A percentile compares a stretch with the other conserved stretches of the same genome.
These are phyloP conservation scores for Cettia cetti DNA, from an alignment of 2,113 vertebrate species.

Conservation along the genomic window DNA sequence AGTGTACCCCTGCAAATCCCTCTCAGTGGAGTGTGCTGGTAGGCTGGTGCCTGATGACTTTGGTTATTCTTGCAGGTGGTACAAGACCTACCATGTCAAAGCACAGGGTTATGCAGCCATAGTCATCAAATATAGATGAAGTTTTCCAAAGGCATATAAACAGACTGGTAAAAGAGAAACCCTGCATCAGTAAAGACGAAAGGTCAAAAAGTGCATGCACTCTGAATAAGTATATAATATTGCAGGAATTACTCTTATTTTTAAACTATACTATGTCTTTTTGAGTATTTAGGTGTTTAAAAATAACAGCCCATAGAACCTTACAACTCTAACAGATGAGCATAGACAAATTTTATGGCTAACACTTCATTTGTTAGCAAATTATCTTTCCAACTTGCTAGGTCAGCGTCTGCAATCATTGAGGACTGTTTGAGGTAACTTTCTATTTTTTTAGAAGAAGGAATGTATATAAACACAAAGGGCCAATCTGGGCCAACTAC, in stretches of 20 bases:
- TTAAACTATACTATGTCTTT: not conserved
- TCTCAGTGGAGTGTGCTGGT: not conserved
- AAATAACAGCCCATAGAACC: not conserved
- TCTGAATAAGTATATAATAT: not conserved
- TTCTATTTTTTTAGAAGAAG: not conserved
- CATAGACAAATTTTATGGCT: not conserved
- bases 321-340: not conserved
- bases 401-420: not conserved
- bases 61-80: not conserved
- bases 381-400: not conserved
- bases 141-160: not conserved
- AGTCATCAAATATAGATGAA: not conserved
- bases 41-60: not conserved
- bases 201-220: not conserved
- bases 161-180: not conserved
- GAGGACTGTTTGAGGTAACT: not conserved
- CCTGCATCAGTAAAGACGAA: rapidly evolving
- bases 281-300: not conserved
- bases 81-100: not conserved
- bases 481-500: not conserved
- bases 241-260: not conserved
- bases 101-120: not conserved
- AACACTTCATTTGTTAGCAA: not conserved
- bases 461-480: not conserved
- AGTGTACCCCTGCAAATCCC: not conserved